phyloP scores from a whole-genome alignment of 1,140 invertebrate genomes.

The Drosophila kohkoa region DNA sequence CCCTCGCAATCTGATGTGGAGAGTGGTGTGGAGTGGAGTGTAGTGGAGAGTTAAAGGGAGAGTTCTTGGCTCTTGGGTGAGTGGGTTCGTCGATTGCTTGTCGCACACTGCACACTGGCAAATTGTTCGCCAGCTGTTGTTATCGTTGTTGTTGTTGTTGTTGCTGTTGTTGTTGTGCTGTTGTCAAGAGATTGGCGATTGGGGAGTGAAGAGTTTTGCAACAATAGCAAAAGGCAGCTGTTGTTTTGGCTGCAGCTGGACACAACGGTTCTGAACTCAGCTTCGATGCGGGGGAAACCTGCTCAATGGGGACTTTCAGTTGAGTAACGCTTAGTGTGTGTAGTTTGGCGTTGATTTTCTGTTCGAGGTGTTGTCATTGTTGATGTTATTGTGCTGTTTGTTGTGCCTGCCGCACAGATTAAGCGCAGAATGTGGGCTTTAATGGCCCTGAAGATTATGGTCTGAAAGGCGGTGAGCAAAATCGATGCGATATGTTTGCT shows the following conservation, averaged over 20 bases:
- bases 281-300: neutral
- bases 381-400: constrained; percentile 46
- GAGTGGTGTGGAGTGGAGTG: neutral
- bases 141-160: constrained; percentile 35
- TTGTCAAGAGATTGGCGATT: constrained; percentile 15
- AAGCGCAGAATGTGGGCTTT: constrained; percentile 31
- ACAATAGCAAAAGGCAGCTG: constrained; percentile 65
- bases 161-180: constrained; percentile 27
- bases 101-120: constrained; percentile 67
- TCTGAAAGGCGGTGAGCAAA: constrained; percentile 8
- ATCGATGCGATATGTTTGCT: constrained; percentile 12
- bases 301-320: constrained; percentile 32
- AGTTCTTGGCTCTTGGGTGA: constrained; percentile 2
- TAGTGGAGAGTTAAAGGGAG: constrained; percentile 2
- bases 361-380: constrained; percentile 56
- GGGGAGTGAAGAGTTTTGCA: constrained; percentile 30
- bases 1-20: neutral
- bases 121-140: constrained; percentile 55
- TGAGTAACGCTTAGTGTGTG: constrained; percentile 33
- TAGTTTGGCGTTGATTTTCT: constrained; percentile 33
- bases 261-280: constrained; percentile 2
- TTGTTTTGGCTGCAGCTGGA: constrained; percentile 48
- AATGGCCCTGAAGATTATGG: constrained; percentile 39
- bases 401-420: constrained; percentile 39
- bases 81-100: constrained; percentile 43